Percentiles rank a stretch among this genome's conserved stretches.
Evolutionary conservation across 2,113 vertebrate genomes (phyloP).

Genomic region (Scolopax mira): DNA sequence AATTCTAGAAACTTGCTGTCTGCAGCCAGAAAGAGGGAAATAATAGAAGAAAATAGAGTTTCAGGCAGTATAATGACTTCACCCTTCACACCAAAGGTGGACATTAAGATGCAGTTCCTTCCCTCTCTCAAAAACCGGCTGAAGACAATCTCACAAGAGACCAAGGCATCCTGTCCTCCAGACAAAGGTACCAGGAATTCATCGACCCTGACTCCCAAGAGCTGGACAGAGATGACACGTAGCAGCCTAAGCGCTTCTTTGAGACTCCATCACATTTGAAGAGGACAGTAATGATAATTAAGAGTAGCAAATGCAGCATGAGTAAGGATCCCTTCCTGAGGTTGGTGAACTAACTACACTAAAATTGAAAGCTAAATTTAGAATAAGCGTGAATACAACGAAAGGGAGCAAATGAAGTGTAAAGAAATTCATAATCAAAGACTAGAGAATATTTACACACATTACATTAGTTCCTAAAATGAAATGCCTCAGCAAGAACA

Average conservation of each 20-base stretch:
- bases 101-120: background rate
- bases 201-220: background rate
- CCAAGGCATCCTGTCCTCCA: background rate
- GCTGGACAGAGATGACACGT: rapidly evolving
- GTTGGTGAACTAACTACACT: background rate
- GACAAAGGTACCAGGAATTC: background rate
- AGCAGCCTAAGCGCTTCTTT: background rate
- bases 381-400: background rate
- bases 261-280: background rate
- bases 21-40: background rate
- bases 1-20: background rate
- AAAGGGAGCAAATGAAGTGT: background rate
- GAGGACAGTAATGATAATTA: background rate
- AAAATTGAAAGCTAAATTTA: background rate
- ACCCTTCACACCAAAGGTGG: background rate
- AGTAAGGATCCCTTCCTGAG: background rate
- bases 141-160: background rate
- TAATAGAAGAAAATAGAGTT: background rate
- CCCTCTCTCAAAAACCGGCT: background rate
- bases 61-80: background rate
- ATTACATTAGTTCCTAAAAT: background rate
- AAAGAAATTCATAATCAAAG: background rate
- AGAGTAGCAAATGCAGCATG: background rate
- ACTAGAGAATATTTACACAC: background rate
- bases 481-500: background rate